Percentiles rank a stretch among this genome's conserved stretches.
Evolutionary conservation across 2,113 vertebrate species (phyloP).

Genomic region (Indicator indicator): DNA sequence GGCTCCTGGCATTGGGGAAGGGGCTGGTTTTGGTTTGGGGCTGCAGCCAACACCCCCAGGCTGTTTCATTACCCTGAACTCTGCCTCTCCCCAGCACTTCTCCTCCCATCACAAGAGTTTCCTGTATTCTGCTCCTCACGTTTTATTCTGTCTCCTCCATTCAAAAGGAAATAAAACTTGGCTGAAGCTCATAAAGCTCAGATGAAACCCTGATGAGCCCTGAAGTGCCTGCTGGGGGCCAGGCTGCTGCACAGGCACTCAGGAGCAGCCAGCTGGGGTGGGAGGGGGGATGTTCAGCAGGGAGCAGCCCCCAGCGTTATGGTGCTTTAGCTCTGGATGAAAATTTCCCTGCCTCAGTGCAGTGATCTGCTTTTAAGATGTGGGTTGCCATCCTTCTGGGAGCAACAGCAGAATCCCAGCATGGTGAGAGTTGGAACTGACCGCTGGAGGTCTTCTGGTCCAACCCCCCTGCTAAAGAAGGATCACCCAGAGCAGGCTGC

Average conservation of each 20-base stretch:
- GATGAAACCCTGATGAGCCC: background rate
- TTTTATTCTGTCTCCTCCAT: background rate
- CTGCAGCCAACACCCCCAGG: background rate
- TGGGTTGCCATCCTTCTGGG: background rate
- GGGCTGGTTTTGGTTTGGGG: background rate
- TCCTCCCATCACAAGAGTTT: background rate
- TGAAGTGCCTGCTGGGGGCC: background rate
- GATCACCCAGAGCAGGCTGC: too few relatives aligned
- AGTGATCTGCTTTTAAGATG: background rate
- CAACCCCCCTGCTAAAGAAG: too few relatives aligned
- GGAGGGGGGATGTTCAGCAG: background rate
- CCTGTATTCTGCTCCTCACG: background rate
- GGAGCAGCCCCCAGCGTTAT: background rate
- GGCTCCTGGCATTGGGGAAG: background rate
- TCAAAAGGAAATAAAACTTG: background rate
- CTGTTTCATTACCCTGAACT: constrained; percentile 21
- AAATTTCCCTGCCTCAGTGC: background rate
- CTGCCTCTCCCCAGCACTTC: background rate
- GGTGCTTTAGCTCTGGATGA: background rate
- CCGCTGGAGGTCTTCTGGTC: too few relatives aligned
- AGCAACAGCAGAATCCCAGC: background rate
- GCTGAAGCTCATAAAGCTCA: background rate
- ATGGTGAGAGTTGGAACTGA: too few relatives aligned
- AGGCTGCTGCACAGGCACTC: background rate
- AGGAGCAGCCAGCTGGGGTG: fast-evolving